Conservation (phyloP, 2,888 invertebrate genomes). For the Spisula solida region DNA sequence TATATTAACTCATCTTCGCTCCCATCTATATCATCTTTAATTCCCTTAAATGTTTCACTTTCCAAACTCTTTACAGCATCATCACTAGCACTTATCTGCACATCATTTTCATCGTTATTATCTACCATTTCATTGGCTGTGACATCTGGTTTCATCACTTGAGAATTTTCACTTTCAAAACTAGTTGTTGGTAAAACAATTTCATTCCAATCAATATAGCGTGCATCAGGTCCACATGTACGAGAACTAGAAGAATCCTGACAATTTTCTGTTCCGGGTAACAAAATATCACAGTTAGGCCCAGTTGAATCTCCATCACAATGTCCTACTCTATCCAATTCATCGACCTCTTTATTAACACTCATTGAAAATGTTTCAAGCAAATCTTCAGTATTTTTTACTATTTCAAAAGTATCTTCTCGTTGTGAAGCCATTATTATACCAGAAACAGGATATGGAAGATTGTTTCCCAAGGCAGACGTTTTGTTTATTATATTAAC, state of each 20-base stretch:
- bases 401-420: background rate
- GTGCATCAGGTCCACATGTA: background rate
- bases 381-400: background rate
- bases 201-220: background rate
- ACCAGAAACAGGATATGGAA: background rate
- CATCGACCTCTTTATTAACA: background rate
- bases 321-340: background rate
- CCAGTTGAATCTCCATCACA: background rate
- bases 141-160: background rate
- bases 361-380: background rate
- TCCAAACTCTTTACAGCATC: conserved; percentile 37
- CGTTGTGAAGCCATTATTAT: background rate
- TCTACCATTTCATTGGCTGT: background rate
- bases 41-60: conserved; percentile 30
- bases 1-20: conserved; percentile 31
- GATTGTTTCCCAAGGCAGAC: background rate
- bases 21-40: background rate
- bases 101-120: background rate
- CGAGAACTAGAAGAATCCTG: background rate
- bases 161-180: conserved; percentile 2
- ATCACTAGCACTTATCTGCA: conserved; percentile 18
- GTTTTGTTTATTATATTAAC: background rate
- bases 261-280: background rate
- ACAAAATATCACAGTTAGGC: conserved; percentile 4
- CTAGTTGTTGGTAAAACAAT: background rate